Evolutionary conservation across 2,113 vertebrate genomes (phyloP), one percentile per base, ranked within the genome.

Genomic region (Nycticebus coucang): DNA sequence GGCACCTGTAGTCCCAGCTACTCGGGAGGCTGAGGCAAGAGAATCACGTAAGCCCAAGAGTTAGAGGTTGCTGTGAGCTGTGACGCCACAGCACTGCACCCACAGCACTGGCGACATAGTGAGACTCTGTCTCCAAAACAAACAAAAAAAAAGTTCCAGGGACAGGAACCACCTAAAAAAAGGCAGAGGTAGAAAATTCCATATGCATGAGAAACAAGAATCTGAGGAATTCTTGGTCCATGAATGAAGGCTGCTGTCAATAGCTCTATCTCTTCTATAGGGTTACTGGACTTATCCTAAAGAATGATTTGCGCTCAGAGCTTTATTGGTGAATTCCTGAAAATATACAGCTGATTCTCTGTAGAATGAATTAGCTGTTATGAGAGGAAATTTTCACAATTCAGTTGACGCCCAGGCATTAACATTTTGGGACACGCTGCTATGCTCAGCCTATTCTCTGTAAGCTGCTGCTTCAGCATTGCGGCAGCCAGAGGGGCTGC

Each of bases 281-380:
- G 75, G 87, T 85, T 80, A 89, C 88, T 93, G 53, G 86, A 71
- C 68, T 79, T 62, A 82, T 33, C n/a, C 18, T 68, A 78, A 66
- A 84, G 66, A 77, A 24, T 13, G 90, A 57, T 78, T 81, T 68
- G 21, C 75, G 14, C 22, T 94, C 19, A 74, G 55, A 28, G 83
- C 80, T 87, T 91, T 78, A 83, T 79, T 45, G 93, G 30, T 68
- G n/a, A 93, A 84, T 77, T 94, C 37, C 64, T 79, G 66, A 93
- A 94, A 94, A 86, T 28, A 79, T 12, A 7, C 41, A 82, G 45
- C 28, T 57, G 9, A 66, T 41, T 78, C 87, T 79, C 60, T 77
- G 24, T 13, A 93, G 35, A 71, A 79, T 19, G 22, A 30, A 92
- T 82, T 12, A 41, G 33, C 18, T 57, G 57, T 35, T 64, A 86